A percentile compares a stretch with the other conserved stretches of the same genome.
These are phyloP conservation scores for Actinemys pallida DNA, from an alignment of 2,113 vertebrate genomes.

Conservation along the genomic window DNA sequence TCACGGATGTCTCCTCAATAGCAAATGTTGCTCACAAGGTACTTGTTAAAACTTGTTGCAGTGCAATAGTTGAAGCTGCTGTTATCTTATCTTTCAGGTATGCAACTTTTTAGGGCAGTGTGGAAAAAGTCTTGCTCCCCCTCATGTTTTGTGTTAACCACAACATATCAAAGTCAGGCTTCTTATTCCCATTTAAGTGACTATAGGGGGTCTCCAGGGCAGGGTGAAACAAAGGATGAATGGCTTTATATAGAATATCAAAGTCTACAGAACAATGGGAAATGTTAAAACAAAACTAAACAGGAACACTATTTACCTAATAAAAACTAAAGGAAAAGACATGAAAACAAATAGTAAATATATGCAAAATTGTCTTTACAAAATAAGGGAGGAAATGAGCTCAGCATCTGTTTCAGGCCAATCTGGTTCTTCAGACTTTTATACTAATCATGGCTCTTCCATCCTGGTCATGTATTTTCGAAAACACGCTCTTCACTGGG, in stretches of 20 bases:
- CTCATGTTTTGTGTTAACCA: neutral
- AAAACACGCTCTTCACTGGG: neutral
- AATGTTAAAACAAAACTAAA: constrained; percentile 33
- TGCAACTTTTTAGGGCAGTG: neutral
- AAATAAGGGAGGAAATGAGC: neutral
- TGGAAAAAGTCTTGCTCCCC: neutral
- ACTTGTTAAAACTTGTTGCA: neutral
- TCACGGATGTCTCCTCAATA: neutral
- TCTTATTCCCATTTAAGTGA: constrained; percentile 18
- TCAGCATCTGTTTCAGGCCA: neutral
- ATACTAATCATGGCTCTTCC: neutral
- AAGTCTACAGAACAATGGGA: constrained; percentile 31
- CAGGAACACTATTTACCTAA: neutral
- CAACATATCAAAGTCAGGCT: constrained; percentile 35
- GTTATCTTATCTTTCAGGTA: neutral
- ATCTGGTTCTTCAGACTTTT: neutral
- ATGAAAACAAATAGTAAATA: constrained; percentile 38
- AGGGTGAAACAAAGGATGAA: neutral
- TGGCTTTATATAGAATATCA: constrained; percentile 21
- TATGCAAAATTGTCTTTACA: neutral
- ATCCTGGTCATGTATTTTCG: neutral
- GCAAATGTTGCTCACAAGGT: neutral
- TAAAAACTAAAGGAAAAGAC: neutral
- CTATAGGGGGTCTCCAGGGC: neutral
- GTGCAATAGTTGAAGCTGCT: neutral